These are phyloP conservation scores for Leptopilina boulardi DNA, from an alignment of 1,140 invertebrate species.

Conservation along the genomic window DNA sequence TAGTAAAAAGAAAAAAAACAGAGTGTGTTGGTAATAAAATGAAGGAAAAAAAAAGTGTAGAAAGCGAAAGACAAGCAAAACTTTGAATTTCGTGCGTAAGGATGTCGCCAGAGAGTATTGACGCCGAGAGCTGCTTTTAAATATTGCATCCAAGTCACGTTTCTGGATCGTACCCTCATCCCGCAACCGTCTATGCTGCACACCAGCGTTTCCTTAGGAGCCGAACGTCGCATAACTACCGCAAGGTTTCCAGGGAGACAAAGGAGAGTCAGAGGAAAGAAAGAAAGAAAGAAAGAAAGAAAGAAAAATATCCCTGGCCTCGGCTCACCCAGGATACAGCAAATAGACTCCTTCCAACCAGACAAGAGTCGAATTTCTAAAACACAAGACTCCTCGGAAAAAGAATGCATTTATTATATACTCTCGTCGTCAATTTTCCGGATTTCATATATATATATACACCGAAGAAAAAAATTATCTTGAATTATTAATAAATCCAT, in stretches of 20 bases:
- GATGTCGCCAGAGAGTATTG: slow-evolving; percentile 60
- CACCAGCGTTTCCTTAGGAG: slow-evolving; percentile 38
- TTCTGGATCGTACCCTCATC: slow-evolving; percentile 61
- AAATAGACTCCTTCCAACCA: slow-evolving; percentile 31
- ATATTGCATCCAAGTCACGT: slow-evolving; percentile 71
- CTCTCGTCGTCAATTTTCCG: neutral
- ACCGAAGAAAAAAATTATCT: neutral
- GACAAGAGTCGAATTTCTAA: slow-evolving; percentile 31
- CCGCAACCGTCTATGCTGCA: slow-evolving; percentile 42
- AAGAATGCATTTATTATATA: slow-evolving; percentile 12
- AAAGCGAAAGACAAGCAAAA: slow-evolving; percentile 44
- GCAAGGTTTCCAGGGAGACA: slow-evolving; percentile 67
- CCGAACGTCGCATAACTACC: slow-evolving; percentile 68
- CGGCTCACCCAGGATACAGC: slow-evolving; percentile 20
- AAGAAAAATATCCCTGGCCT: slow-evolving; percentile 48
- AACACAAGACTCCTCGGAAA: neutral
- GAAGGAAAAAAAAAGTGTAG: slow-evolving; percentile 42
- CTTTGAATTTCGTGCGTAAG: slow-evolving; percentile 28
- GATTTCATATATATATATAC: neutral
- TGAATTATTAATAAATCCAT: too few species aligned
- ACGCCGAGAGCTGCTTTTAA: slow-evolving; percentile 67
- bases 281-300: slow-evolving; percentile 18
- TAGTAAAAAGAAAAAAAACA: slow-evolving; percentile 19
- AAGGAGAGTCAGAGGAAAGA: slow-evolving; percentile 32
- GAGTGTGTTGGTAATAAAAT: slow-evolving; percentile 40